These are phyloP conservation scores for Okapia johnstoni DNA, from an alignment of 2,113 vertebrate species.

Conservation along the genomic window DNA sequence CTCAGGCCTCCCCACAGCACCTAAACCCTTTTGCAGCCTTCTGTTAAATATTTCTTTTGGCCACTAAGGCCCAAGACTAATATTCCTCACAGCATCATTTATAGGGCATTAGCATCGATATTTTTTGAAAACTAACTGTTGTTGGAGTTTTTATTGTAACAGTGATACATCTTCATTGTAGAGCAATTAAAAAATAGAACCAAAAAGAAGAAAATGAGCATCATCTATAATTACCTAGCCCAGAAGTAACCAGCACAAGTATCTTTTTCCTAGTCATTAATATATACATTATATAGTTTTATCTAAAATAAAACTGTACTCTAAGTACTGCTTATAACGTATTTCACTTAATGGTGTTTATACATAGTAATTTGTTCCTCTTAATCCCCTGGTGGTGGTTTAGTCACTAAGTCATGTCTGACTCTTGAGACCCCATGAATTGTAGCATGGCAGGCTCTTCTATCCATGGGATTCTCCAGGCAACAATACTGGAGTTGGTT, in stretches of 20 bases:
- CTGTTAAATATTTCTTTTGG: background rate
- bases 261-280: background rate
- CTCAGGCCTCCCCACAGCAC: background rate
- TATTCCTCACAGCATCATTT: background rate
- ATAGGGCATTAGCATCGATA: background rate
- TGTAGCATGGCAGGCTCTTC: background rate
- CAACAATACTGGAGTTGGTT: background rate
- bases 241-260: background rate
- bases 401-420: background rate
- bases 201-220: background rate
- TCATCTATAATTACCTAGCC: background rate
- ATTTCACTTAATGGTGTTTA: background rate
- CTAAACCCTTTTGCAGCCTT: background rate
- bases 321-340: background rate
- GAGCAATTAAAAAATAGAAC: background rate
- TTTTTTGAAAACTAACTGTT: constrained; percentile 11
- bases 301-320: background rate
- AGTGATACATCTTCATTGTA: background rate
- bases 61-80: background rate
- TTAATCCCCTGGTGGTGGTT: background rate
- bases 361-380: background rate
- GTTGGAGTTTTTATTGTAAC: background rate
- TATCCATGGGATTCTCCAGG: background rate
- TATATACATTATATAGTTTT: background rate
- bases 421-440: background rate